These are phyloP conservation scores for Halichoerus grypus DNA, from an alignment of 2,113 vertebrate species.

Conservation along the genomic window DNA sequence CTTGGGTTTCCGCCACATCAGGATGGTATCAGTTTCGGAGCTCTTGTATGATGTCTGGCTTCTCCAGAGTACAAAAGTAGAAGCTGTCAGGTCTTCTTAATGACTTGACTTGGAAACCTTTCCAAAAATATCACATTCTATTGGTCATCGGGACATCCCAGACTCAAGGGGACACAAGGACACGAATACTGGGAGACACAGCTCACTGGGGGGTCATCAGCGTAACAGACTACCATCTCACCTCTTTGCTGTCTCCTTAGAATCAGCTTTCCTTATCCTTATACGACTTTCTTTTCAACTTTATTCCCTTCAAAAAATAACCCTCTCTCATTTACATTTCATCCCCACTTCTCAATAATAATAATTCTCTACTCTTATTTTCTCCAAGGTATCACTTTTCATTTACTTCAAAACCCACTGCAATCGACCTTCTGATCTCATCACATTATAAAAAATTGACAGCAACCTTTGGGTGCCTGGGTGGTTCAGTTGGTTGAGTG, in stretches of 20 bases:
- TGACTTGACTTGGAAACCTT: constrained; percentile 6
- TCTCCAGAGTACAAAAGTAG: background rate
- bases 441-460: background rate
- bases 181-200: background rate
- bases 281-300: background rate
- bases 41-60: background rate
- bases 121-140: background rate
- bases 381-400: background rate
- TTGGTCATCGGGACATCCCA: background rate
- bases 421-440: constrained; percentile 14
- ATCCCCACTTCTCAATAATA: constrained; percentile 20
- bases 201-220: background rate
- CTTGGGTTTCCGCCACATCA: background rate
- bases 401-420: background rate
- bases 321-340: background rate
- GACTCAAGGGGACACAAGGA: background rate
- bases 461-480: background rate
- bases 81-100: background rate
- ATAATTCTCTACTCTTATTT: background rate
- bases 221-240: background rate
- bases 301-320: background rate
- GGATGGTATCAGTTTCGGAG: background rate
- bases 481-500: background rate
- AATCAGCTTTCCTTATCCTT: background rate
- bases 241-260: background rate